phyloP scores from a whole-genome alignment of 2,113 vertebrate species.

The Ochotona curzoniae region DNA sequence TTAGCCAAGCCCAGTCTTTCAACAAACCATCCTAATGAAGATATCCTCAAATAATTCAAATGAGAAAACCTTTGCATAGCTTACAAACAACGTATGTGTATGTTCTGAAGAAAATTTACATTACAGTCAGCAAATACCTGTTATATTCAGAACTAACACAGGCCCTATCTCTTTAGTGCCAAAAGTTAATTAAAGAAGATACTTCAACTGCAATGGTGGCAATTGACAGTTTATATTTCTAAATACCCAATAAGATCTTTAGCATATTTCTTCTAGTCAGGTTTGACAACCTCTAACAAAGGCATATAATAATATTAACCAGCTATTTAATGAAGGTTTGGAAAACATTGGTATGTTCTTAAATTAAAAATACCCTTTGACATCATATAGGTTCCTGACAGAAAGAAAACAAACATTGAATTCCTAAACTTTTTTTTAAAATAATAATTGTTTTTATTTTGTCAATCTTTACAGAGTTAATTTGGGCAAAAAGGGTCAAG shows the following conservation, averaged over 20 bases:
- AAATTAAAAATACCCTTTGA: background rate
- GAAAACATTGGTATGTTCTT: background rate
- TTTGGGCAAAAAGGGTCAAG: too few species aligned
- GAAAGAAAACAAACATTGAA: background rate
- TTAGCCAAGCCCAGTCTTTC: background rate
- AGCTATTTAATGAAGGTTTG: background rate
- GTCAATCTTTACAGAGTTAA: too few species aligned
- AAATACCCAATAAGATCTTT: slow-evolving; percentile 19
- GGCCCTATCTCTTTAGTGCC: background rate
- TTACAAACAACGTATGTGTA: background rate
- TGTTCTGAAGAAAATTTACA: background rate
- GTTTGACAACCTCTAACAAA: background rate
- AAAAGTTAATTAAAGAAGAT: background rate
- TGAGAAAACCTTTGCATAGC: background rate
- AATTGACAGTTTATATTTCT: background rate
- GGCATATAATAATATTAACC: background rate
- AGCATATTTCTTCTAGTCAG: background rate
- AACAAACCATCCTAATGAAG: slow-evolving; percentile 13
- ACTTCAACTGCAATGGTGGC: background rate
- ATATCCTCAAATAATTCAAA: slow-evolving; percentile 14
- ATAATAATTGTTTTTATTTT: too few species aligned
- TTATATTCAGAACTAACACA: background rate
- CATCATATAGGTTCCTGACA: background rate
- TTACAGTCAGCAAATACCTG: background rate
- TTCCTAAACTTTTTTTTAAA: too few species aligned